Evolutionary conservation across 2,113 vertebrate genomes (phyloP), one percentile per base, ranked within the genome.

Genomic region (Pomatostomus ruficeps): DNA sequence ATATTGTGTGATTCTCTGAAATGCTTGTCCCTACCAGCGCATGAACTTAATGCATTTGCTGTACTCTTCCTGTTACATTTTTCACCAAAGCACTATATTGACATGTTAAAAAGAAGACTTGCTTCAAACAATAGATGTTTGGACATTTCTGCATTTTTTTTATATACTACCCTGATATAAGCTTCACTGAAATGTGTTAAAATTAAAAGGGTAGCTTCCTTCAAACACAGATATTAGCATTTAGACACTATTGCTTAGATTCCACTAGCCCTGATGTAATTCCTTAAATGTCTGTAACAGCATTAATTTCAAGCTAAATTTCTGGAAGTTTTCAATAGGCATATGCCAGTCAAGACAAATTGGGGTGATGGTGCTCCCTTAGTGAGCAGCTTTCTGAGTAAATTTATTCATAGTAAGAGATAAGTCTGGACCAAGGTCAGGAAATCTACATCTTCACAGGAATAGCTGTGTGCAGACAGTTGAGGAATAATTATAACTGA

Each of bases 321-420:
- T 95, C 58, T 63, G 51, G 54, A 96, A 90, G 36, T 95, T 97
- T 97, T 93, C 81, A 95, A 65, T 91, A 89, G 91, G 74, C 74
- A 89, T 92, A 75, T 96, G 88, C 72, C 93, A 94, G 88, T 97
- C 94, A 96, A 92, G 87, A 91, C 90, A 95, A 96, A 96, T 91
- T 95, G 91, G 70, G 91, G 91, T 96, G 89, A 97, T 84, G 57
- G 45, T 85, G 75, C 86, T 97, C 88, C 95, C 90, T 91, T 63
- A 90, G 81, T 65, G 91, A 94, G 61, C 36, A 95, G 63, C 48
- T 96, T 94, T 94, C 72, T 73, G 68, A 93, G 48, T 85, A 94
- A 98, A 97, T 98, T 97, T 98, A 97, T 96, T 96, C 87, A 92
- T 87, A 96, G 92, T 89, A 89, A 89, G 75, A 97, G 92, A 97